These are phyloP conservation scores for Drosophila ezoana DNA, from an alignment of 2,888 invertebrate species.

Conservation along the genomic window DNA sequence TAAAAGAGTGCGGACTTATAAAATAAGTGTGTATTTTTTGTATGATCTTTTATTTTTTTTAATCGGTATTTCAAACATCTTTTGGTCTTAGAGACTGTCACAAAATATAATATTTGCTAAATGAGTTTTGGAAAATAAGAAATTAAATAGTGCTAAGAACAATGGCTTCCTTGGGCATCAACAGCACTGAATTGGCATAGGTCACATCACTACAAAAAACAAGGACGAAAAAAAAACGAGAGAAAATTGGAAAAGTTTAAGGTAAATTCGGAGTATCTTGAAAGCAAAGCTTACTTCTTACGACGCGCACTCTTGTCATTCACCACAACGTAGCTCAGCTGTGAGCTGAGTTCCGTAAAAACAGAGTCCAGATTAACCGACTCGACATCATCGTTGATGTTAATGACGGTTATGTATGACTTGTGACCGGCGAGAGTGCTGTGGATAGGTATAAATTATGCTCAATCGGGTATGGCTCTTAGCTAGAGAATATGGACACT, in stretches of 20 bases:
- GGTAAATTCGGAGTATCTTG: fast-evolving
- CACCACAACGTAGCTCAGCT: conserved; percentile 77
- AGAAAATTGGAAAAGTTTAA: too few species aligned
- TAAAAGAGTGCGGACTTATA: background rate
- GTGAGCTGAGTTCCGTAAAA: conserved; percentile 57
- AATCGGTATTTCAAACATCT: background rate
- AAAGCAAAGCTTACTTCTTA: conserved; percentile 66
- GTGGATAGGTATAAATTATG: background rate
- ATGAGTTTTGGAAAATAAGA: background rate
- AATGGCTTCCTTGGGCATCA: conserved; percentile 82
- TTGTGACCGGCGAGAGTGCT: conserved; percentile 71
- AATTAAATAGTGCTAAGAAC: conserved; percentile 72
- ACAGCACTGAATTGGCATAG: conserved; percentile 63
- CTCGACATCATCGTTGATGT: conserved; percentile 84
- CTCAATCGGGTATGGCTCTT: fast-evolving
- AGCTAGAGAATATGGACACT: background rate
- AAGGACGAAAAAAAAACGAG: background rate
- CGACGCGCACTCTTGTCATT: conserved; percentile 75
- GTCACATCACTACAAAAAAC: conserved; percentile 64
- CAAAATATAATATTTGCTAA: background rate
- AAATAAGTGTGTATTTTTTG: background rate
- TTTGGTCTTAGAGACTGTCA: background rate
- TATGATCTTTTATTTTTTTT: background rate
- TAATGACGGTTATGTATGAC: conserved; percentile 85
- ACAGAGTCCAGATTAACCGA: conserved; percentile 82